Evolutionary conservation across 1,140 invertebrate genomes (phyloP).

Genomic region (Conus betulinus): DNA sequence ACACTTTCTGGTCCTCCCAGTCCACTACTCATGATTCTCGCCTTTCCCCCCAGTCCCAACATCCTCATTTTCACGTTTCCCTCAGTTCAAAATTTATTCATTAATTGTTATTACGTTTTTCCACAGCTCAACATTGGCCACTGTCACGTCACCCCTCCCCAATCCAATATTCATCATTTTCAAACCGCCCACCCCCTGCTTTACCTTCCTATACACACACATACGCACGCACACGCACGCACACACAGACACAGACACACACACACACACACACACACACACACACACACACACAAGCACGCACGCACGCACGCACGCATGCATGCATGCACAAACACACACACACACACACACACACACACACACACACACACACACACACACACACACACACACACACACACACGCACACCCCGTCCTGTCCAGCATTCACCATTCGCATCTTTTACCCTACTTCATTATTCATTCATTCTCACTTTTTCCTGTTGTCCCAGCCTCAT

Average conservation of each 20-base stretch:
- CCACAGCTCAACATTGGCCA: too few species aligned
- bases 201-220: background rate
- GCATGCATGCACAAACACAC: background rate
- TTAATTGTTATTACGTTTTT: background rate
- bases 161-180: too few species aligned
- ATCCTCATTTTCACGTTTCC: too few species aligned
- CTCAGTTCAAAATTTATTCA: background rate
- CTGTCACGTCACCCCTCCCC: too few species aligned
- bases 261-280: background rate
- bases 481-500: too few species aligned
- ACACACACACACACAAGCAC: background rate
- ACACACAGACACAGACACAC: background rate
- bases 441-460: background rate
- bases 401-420: background rate
- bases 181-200: background rate
- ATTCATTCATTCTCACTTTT: too few species aligned
- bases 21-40: too few species aligned
- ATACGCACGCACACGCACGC: too few species aligned
- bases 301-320: background rate
- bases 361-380: background rate
- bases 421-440: background rate
- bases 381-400: background rate
- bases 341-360: background rate
- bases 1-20: too few species aligned
- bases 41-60: too few species aligned